phyloP scores from a whole-genome alignment of 1,140 invertebrate genomes.

The Apis florea region DNA sequence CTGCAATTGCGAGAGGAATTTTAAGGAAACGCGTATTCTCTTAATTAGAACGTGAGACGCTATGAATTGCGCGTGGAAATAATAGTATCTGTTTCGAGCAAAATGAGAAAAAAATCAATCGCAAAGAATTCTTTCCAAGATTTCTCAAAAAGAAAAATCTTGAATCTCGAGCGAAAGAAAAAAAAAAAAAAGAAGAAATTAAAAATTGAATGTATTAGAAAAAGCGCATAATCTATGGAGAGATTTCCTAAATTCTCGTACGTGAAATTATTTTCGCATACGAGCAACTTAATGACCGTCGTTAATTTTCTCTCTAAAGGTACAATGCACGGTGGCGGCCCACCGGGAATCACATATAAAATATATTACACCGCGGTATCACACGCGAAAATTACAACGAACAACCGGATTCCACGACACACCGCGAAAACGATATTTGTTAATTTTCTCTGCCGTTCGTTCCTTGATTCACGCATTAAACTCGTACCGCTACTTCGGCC shows the following conservation, averaged over 20 bases:
- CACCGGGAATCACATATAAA: slow-evolving; percentile 28
- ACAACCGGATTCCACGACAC: neutral
- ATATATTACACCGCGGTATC: slow-evolving; percentile 24
- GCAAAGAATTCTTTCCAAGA: too few species aligned
- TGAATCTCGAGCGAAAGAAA: too few species aligned
- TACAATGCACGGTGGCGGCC: neutral
- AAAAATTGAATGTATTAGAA: neutral
- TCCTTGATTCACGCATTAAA: neutral
- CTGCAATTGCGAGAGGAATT: neutral
- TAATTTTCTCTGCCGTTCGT: slow-evolving; percentile 4
- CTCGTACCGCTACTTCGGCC: neutral
- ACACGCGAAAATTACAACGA: slow-evolving; percentile 32
- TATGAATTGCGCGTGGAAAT: too few species aligned
- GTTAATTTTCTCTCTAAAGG: slow-evolving; percentile 21
- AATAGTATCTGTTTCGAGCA: too few species aligned
- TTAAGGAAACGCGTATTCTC: too few species aligned
- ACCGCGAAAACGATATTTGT: neutral
- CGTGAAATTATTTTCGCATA: neutral
- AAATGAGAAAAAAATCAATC: too few species aligned
- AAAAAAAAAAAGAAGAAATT: too few species aligned
- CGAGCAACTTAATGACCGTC: slow-evolving; percentile 12
- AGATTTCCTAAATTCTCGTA: too few species aligned
- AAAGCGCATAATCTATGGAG: neutral
- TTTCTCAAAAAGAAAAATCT: too few species aligned
- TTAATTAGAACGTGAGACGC: too few species aligned